Evolutionary conservation across 2,888 invertebrate genomes (phyloP).

Genomic region (Onthophagus sagittarius): DNA sequence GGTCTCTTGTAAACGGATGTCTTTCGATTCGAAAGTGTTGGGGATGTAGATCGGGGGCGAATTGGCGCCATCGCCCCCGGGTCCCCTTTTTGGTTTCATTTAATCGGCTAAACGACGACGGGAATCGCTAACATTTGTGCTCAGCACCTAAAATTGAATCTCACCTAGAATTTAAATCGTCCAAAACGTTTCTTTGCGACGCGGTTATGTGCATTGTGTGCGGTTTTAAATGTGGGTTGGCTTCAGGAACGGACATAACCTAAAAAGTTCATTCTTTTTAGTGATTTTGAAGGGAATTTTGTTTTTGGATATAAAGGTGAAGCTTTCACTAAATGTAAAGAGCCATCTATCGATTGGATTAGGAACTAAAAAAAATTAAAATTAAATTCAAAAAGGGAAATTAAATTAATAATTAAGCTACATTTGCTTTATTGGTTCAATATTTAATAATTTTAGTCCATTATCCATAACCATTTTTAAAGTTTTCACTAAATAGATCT

Average conservation of each 20-base stretch:
- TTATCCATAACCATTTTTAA: constrained; percentile 62
- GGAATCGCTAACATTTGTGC: too few species aligned
- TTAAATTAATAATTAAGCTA: constrained; percentile 40
- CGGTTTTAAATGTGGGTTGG: neutral
- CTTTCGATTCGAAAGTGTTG: constrained; percentile 13
- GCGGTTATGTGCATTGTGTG: neutral
- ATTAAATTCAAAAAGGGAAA: constrained; percentile 11
- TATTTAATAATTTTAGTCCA: constrained; percentile 60
- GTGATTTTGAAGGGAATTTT: too few species aligned
- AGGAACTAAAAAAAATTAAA: constrained; percentile 3
- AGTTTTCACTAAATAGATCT: constrained; percentile 65
- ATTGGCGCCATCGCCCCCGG: neutral
- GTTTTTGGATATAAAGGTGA: too few species aligned
- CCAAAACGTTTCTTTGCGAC: neutral
- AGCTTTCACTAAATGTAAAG: neutral
- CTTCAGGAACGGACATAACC: neutral
- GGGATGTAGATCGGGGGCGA: constrained; percentile 14
- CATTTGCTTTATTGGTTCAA: constrained; percentile 68
- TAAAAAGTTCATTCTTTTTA: neutral
- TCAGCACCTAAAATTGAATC: neutral
- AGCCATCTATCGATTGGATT: neutral
- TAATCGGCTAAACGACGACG: neutral
- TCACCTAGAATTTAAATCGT: neutral
- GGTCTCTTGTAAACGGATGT: constrained; percentile 14
- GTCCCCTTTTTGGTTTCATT: constrained; percentile 18